Percentiles rank a stretch among this genome's conserved stretches.
These are phyloP conservation scores for Drosophila flavopinicola DNA, from an alignment of 2,888 invertebrate species.

Conservation along the genomic window DNA sequence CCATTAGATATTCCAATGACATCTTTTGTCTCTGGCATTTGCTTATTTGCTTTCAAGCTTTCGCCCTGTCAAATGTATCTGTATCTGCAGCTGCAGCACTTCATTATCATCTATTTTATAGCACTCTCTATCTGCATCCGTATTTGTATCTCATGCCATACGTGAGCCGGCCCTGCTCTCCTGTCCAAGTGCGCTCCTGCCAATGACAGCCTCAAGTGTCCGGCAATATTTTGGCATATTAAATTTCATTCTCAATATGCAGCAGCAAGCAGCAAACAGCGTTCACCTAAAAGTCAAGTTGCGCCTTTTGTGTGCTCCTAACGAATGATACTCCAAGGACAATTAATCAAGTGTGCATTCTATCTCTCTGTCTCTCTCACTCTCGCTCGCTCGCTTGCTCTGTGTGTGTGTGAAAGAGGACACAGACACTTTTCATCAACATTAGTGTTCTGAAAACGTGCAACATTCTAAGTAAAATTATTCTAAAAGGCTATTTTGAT, in stretches of 20 bases:
- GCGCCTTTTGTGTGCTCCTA: slow-evolving; percentile 23
- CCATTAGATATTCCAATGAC: slow-evolving; percentile 44
- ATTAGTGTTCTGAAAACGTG: slow-evolving; percentile 17
- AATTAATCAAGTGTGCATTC: slow-evolving; percentile 59
- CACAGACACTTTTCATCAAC: slow-evolving; percentile 31
- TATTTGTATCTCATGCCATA: slow-evolving; percentile 4
- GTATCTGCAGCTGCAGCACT: slow-evolving; percentile 66
- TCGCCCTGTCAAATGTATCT: slow-evolving; percentile 66
- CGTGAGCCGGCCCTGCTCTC: background rate
- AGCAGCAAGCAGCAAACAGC: slow-evolving; percentile 9
- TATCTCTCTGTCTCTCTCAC: background rate
- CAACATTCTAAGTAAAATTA: background rate
- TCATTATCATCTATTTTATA: slow-evolving; percentile 66
- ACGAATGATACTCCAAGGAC: slow-evolving; percentile 42
- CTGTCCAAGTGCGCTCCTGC: slow-evolving; percentile 34
- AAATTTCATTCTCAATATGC: slow-evolving; percentile 53
- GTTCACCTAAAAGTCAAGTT: slow-evolving; percentile 47
- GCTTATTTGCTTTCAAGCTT: slow-evolving; percentile 67
- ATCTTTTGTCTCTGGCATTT: slow-evolving; percentile 60
- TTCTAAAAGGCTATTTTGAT: background rate
- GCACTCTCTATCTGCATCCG: slow-evolving; percentile 12
- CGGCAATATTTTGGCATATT: slow-evolving; percentile 67
- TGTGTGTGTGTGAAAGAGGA: too few relatives aligned
- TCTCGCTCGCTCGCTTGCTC: background rate
- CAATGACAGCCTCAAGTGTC: slow-evolving; percentile 64